Percentiles rank a stretch among this genome's conserved stretches.
Evolutionary conservation across 2,113 vertebrate species (phyloP).

Genomic region (Sylvia atricapilla): DNA sequence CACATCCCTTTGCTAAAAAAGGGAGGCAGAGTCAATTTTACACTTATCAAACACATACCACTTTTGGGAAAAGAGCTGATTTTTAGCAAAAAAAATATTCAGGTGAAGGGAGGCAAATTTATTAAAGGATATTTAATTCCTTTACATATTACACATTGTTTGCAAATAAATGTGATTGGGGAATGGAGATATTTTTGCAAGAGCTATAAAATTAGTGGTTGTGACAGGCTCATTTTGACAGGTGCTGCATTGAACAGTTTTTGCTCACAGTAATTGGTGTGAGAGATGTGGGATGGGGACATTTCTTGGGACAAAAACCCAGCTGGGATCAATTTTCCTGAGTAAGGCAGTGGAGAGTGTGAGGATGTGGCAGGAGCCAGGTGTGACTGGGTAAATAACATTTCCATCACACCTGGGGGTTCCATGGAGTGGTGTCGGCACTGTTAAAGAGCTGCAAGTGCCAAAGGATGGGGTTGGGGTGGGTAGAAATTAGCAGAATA

Average conservation of each 20-base stretch:
- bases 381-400: not conserved
- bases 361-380: not conserved
- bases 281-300: not conserved
- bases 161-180: not conserved
- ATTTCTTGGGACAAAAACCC: not conserved
- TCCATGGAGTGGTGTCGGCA: fast-evolving
- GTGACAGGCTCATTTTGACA: not conserved
- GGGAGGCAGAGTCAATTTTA: not conserved
- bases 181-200: not conserved
- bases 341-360: not conserved
- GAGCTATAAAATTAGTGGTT: not conserved
- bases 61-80: not conserved
- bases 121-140: not conserved
- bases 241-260: not conserved
- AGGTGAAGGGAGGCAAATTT: not conserved
- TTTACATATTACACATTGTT: not conserved
- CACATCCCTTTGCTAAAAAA: not conserved
- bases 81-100: not conserved
- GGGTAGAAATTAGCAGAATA: not conserved
- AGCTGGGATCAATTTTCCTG: not conserved
- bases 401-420: not conserved
- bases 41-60: not conserved
- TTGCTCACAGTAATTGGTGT: not conserved
- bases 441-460: not conserved
- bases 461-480: not conserved